phyloP scores from a whole-genome alignment of 2,888 invertebrate species.

The Chironomus tentans region DNA sequence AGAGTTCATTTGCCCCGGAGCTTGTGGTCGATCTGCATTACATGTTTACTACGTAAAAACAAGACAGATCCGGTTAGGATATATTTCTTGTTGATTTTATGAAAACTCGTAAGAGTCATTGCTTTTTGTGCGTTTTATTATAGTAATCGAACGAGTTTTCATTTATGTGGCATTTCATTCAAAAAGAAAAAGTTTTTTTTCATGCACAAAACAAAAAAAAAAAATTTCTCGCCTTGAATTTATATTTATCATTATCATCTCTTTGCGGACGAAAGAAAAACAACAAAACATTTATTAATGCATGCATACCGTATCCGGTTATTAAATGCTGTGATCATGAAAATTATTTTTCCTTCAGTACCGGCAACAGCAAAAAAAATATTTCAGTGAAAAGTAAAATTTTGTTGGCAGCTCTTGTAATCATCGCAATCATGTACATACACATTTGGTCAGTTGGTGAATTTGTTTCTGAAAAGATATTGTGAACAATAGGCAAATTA shows the following conservation, averaged over 20 bases:
- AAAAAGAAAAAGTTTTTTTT: constrained; percentile 5
- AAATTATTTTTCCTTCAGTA: neutral
- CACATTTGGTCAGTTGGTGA: too few species aligned
- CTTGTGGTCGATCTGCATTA: neutral
- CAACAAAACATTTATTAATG: neutral
- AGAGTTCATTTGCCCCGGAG: constrained; percentile 8
- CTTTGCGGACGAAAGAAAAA: neutral
- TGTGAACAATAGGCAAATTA: too few species aligned
- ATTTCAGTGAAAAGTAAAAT: neutral
- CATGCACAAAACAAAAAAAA: neutral
- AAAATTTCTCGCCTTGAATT: constrained; percentile 1
- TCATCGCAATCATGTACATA: too few species aligned
- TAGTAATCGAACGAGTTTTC: constrained; percentile 22
- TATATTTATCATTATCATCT: constrained; percentile 10
- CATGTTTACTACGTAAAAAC: neutral
- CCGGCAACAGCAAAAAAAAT: neutral
- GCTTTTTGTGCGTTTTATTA: neutral
- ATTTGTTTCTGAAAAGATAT: too few species aligned
- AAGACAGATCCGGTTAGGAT: neutral
- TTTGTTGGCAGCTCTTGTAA: too few species aligned
- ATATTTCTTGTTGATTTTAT: neutral
- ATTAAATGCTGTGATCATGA: neutral
- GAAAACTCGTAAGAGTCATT: neutral
- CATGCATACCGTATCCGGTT: neutral
- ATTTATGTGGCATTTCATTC: constrained; percentile 1